Conservation (phyloP, 2,888 invertebrate genomes). For the Toxonevra muliebris region DNA sequence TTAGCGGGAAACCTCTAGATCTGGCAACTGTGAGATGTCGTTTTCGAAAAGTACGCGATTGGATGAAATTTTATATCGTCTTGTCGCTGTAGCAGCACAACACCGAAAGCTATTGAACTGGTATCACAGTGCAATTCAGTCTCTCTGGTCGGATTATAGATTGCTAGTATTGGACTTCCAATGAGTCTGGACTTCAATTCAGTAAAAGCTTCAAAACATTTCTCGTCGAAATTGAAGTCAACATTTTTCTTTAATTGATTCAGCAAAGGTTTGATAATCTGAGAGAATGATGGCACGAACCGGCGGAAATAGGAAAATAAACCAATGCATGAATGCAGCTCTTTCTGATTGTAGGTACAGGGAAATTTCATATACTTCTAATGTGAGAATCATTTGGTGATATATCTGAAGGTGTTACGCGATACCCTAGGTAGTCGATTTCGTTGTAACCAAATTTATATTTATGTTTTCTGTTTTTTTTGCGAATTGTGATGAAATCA, state of each 20-base stretch:
- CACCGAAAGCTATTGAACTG: slow-evolving; percentile 22
- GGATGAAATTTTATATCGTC: slow-evolving; percentile 16
- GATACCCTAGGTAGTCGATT: not conserved
- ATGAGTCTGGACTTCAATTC: not conserved
- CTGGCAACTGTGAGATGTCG: no score
- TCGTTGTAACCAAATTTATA: not conserved
- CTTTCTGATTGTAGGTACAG: not conserved
- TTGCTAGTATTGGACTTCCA: slow-evolving; percentile 12
- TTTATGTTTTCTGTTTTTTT: no score
- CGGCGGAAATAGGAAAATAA: no score
- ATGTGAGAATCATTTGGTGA: not conserved
- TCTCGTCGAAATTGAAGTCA: no score
- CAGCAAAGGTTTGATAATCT: no score
- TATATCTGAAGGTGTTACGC: no score
- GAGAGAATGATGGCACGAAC: no score
- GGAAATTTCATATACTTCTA: not conserved
- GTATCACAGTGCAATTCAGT: slow-evolving; percentile 16
- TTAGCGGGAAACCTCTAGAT: no score
- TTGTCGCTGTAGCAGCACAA: slow-evolving; percentile 22
- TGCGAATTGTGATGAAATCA: no score
- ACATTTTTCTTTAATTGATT: no score
- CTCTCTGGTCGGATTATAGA: slow-evolving; percentile 11
- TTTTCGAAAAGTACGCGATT: slow-evolving; percentile 12
- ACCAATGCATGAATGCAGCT: not conserved
- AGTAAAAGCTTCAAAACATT: not conserved